Percentiles rank a stretch among this genome's conserved stretches.
Conservation (phyloP, 1,140 invertebrate species). For the Sinella curviseta region DNA sequence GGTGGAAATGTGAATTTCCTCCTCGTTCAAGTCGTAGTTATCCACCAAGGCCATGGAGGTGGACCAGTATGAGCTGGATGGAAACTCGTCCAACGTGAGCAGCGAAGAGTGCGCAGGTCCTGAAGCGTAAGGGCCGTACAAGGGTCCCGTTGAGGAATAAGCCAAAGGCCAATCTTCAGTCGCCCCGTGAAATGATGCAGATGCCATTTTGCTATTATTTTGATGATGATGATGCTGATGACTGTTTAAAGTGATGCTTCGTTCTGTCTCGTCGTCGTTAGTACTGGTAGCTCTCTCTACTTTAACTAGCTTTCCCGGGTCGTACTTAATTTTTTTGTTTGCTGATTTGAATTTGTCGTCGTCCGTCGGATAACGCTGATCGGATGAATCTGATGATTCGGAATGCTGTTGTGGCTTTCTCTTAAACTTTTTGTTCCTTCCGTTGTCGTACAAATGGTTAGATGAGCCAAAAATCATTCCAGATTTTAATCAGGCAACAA, state of each 20-base stretch:
- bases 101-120: neutral
- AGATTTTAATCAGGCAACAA: neutral
- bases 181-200: neutral
- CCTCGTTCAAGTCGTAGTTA: neutral
- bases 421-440: neutral
- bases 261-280: no score
- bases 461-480: neutral
- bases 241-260: no score
- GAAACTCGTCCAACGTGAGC: neutral
- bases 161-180: constrained; percentile 2
- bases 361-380: neutral
- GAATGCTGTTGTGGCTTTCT: neutral
- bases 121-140: neutral
- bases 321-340: neutral
- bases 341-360: neutral
- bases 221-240: no score
- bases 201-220: no score
- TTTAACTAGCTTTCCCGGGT: neutral
- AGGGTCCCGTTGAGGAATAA: neutral
- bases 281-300: no score
- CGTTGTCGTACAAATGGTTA: neutral
- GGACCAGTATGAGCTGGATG: neutral
- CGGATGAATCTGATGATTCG: no score
- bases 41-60: constrained; percentile 3
- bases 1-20: neutral